Conservation (phyloP, 1,140 invertebrate species). For the Orchesella cincta region DNA sequence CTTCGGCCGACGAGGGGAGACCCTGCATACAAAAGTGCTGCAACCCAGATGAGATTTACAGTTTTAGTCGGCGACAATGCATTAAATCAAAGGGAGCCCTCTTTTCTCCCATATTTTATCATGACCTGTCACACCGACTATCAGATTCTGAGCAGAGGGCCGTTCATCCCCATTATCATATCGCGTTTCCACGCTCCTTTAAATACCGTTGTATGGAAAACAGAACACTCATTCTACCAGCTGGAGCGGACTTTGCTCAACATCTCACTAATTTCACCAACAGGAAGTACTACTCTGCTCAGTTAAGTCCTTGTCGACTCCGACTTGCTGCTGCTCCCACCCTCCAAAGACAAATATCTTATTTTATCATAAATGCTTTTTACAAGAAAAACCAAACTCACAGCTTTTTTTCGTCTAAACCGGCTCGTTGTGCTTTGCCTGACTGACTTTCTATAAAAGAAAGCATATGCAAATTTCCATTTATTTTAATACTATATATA, state of each 20-base stretch:
- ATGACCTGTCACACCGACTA: constrained; percentile 32
- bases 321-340: too few species aligned
- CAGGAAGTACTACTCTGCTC: constrained; percentile 5
- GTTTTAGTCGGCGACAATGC: constrained; percentile 26
- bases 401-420: not conserved
- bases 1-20: not conserved
- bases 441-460: not conserved
- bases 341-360: not conserved
- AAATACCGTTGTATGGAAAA: constrained; percentile 34
- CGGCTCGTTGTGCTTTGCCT: not conserved
- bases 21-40: constrained; percentile 36
- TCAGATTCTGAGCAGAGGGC: not conserved
- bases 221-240: constrained; percentile 32
- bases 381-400: not conserved
- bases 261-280: constrained; percentile 27
- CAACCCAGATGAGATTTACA: constrained; percentile 37
- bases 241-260: constrained; percentile 16
- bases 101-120: constrained; percentile 36
- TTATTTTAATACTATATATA: too few species aligned
- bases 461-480: not conserved
- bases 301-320: too few species aligned
- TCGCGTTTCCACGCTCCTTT: constrained; percentile 34
- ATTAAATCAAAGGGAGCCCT: not conserved
- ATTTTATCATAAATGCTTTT: too few species aligned
- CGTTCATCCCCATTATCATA: constrained; percentile 29